Evolutionary conservation across 2,888 invertebrate species (phyloP), one percentile per base, ranked within the genome.

Genomic region (Tortrix viridana): DNA sequence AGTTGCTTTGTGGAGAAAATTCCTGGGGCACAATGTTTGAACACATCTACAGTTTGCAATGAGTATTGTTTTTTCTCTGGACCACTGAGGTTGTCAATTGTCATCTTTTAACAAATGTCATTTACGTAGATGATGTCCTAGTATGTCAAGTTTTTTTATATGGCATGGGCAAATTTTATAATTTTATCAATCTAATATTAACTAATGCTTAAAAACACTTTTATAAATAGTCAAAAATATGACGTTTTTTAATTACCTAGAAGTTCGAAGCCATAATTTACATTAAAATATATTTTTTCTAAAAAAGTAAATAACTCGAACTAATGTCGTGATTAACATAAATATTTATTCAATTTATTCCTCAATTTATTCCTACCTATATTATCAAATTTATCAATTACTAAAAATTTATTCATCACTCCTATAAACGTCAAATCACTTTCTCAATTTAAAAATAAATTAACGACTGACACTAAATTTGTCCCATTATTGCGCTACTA

Each of bases 381-480:
- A 32, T 32, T 12, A 50, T 56, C 44, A 50, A 62, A 50, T 48
- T 32, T 12, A 50, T 56, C 44, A 50, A 62, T 56, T 48, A 62
- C 37, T 56, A 20, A 19, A 50, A 55, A 56, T 62, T 50, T 62
- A 62, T 62, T 62, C 62, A 62, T 62, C 44, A 19, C 19, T 37
- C 23, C 41, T 55, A 55, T 61, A 61, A 61, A 61, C 23, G 44
- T 61, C 62, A 57, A 62, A 52, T 62, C 56, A 56, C 62, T 62
- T 62, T 62, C 62, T 56, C 55, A 49, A 55, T 62, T 56, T 49
- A 56, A 56, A 56, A 56, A 50, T 41, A 41, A 57, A 19, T 53
- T 53, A 60, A 60, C 32, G 32, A 23, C 32, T 49, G 50, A 48
- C 49, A 44, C 43, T 61, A 62, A 57, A 62, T 56, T 56, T 50